Percentiles rank a stretch among this genome's conserved stretches.
These are phyloP conservation scores for Erythrolamprus reginae DNA, from an alignment of 2,113 vertebrate species.

Conservation along the genomic window DNA sequence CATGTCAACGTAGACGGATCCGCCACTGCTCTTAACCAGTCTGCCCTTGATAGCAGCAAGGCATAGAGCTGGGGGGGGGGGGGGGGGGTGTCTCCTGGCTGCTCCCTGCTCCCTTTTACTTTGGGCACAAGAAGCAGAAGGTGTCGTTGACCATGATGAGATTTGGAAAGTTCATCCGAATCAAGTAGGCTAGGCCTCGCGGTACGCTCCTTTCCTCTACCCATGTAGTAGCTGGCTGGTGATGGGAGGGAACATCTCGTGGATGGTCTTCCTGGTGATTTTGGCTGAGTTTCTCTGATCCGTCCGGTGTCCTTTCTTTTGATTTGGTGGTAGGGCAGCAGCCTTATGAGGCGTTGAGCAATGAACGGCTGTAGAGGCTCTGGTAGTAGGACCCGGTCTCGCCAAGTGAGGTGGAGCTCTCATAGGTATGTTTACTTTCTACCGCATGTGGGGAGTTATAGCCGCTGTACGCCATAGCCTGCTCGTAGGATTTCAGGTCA, in stretches of 20 bases:
- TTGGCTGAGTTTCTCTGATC: neutral
- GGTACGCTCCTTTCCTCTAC: neutral
- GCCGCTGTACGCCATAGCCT: constrained; percentile 76
- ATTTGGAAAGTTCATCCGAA: neutral
- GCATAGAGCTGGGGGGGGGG: neutral
- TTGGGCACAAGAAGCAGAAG: neutral
- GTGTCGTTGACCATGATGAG: neutral
- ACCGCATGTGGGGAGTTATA: constrained; percentile 65
- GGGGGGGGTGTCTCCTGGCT: neutral
- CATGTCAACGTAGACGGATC: neutral
- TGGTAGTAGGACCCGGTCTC: constrained; percentile 85
- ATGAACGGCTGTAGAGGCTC: constrained; percentile 83
- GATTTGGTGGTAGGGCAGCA: neutral
- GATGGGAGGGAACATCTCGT: neutral
- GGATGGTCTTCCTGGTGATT: neutral
- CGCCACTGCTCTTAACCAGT: neutral
- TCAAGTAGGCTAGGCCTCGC: neutral
- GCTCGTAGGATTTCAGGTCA: constrained; percentile 81
- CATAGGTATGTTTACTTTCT: constrained; percentile 75
- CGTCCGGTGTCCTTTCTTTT: neutral
- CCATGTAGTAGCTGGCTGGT: neutral
- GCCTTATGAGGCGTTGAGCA: constrained; percentile 82
- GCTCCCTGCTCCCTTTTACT: neutral
- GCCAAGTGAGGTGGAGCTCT: constrained; percentile 65
- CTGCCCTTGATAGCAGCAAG: neutral